phyloP scores from a whole-genome alignment of 2,888 invertebrate species.

The Apodemia hepburni region DNA sequence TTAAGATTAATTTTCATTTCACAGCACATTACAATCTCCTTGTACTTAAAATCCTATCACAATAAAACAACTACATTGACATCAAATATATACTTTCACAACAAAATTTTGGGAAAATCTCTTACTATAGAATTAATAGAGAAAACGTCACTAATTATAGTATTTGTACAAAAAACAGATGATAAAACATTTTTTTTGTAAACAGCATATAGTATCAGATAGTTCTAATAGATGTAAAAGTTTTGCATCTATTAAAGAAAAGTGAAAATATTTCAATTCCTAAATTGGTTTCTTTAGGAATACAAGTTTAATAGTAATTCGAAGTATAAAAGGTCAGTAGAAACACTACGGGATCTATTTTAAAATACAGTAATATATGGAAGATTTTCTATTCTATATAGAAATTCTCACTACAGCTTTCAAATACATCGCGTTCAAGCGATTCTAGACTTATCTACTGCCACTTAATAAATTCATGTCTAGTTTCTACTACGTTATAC shows the following conservation, averaged over 20 bases:
- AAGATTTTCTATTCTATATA: conserved; percentile 9
- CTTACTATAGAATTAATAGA: conserved; percentile 3
- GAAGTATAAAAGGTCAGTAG: conserved; percentile 72
- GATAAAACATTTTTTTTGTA: not conserved
- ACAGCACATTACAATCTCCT: conserved; percentile 32
- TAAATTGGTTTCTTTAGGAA: not conserved
- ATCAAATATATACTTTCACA: conserved; percentile 18
- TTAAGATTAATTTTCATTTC: conserved; percentile 20
- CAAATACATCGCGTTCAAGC: conserved; percentile 47
- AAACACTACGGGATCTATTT: conserved; percentile 67
- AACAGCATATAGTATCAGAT: too few species aligned
- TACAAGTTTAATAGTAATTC: conserved; percentile 13
- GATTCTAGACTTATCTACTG: conserved; percentile 33
- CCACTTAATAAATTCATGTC: conserved; percentile 29
- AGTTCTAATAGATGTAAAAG: not conserved
- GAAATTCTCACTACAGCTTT: conserved; percentile 71
- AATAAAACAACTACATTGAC: conserved; percentile 33
- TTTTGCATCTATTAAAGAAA: not conserved
- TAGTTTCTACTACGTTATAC: conserved; percentile 35
- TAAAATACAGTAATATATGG: conserved; percentile 50
- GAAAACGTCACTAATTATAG: not conserved
- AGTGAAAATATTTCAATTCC: not conserved
- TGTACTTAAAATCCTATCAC: conserved; percentile 33
- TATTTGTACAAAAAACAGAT: not conserved
- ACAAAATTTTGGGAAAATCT: not conserved